These are phyloP conservation scores for Calycopis cecrops DNA, from an alignment of 1,140 invertebrate species.

Conservation along the genomic window DNA sequence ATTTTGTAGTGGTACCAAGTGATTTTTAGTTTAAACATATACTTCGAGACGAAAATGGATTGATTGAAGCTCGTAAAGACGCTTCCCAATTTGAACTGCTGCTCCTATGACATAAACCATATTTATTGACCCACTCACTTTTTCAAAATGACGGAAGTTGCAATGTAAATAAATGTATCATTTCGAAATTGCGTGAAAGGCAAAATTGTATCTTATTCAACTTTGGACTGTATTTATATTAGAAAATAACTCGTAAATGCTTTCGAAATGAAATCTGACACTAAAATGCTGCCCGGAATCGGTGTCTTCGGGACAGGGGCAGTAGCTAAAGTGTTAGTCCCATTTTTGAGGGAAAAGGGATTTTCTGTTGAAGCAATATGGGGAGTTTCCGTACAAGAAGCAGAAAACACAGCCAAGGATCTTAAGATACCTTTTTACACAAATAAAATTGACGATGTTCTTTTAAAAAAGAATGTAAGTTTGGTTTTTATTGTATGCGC, in stretches of 20 bases:
- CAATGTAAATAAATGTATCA: background rate
- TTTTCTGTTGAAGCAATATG: constrained; percentile 95
- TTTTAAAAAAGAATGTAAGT: constrained; percentile 94
- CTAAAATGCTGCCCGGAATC: constrained; percentile 85
- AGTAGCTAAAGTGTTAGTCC: constrained; percentile 92
- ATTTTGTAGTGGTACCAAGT: too few species aligned
- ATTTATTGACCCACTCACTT: background rate
- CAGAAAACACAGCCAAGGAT: constrained; percentile 85
- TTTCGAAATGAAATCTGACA: background rate
- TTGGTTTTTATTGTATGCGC: constrained; percentile 95
- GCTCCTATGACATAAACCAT: too few species aligned
- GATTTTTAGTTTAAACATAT: too few species aligned
- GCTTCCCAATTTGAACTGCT: too few species aligned
- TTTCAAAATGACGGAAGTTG: constrained; percentile 6
- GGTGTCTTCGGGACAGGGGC: constrained; percentile 95
- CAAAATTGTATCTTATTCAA: background rate
- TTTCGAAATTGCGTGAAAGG: constrained; percentile 10
- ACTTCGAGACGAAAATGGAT: too few species aligned
- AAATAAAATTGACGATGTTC: constrained; percentile 94
- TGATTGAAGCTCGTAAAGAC: too few species aligned
- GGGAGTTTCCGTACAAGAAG: constrained; percentile 89
- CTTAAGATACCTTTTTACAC: constrained; percentile 93
- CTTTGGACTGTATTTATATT: background rate
- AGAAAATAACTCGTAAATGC: background rate
- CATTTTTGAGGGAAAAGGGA: constrained; percentile 91